Evolutionary conservation across 1,140 invertebrate species (phyloP), one percentile per base, ranked within the genome.

Genomic region (Cydia amplana): DNA sequence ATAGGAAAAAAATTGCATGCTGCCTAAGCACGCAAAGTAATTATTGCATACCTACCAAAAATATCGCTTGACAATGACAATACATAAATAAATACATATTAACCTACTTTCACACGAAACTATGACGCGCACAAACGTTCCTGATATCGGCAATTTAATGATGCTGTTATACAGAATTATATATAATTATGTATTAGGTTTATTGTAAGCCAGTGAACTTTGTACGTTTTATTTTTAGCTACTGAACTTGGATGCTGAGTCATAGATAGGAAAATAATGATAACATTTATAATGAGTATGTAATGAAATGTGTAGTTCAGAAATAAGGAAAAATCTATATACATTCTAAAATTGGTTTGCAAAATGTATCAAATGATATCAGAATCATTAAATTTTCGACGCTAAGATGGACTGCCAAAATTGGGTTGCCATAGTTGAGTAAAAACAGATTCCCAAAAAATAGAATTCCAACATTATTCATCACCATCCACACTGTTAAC

Each of bases 181-280:
- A 18, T 60, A 18, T 60, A 60, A 60, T 60, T 60, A 23, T 23
- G 9, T 9, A 70, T 70, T 10, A 12, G 9, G n/a, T 7, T 55
- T 55, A 77, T 6, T 43, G 4, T 14, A 70, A 20, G 14, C n/a
- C 25, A 40, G 40, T 73, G 18, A 28, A 73, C 43, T 76, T 64
- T 64, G 55, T 36, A 28, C 64, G 20, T 51, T 43, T 60, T 65
- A 32, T 67, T 23, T 70, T 14, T 60, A 60, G 20, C 20, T 2
- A 60, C 7, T 51, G n/a, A 12, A 60, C 55, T 12, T 60, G 9
- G 20, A 23, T 60, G 55, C 18, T 60, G 20, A 60, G 18, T 60
- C 55, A 60, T 60, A 23, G 7, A 70, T 75, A 76, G 60, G 55
- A 74, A 76, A 4, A 72, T 32, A 81, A 74, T 78, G 60, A 20